phyloP scores from a whole-genome alignment of 1,140 invertebrate species.

The Drosophila nebulosa region DNA sequence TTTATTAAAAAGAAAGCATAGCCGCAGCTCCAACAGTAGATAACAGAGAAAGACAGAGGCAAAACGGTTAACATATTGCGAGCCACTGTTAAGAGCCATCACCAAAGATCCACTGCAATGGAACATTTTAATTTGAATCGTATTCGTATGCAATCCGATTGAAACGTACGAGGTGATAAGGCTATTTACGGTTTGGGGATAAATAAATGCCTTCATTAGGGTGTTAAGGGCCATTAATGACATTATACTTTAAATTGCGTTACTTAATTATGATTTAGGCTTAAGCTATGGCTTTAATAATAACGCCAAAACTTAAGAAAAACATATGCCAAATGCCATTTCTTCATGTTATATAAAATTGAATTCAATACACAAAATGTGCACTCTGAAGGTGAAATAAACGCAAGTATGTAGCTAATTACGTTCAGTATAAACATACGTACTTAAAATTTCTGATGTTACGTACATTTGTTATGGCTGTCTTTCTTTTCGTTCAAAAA shows the following conservation, averaged over 20 bases:
- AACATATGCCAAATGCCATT: background rate
- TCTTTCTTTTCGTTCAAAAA: conserved; percentile 25
- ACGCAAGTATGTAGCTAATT: conserved; percentile 32
- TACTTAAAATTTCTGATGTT: conserved; percentile 34
- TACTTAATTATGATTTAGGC: background rate
- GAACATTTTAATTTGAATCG: conserved; percentile 46
- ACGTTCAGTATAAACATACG: conserved; percentile 23
- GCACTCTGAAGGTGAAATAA: background rate
- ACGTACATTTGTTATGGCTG: conserved; percentile 22
- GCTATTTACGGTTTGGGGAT: conserved; percentile 1
- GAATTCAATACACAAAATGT: conserved; percentile 40
- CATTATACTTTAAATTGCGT: background rate
- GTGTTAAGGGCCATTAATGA: background rate
- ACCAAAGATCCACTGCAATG: conserved; percentile 31
- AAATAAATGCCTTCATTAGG: background rate
- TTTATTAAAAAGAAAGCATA: conserved; percentile 80
- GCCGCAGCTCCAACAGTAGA: conserved; percentile 5
- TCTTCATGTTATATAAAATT: background rate
- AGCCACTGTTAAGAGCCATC: conserved; percentile 5
- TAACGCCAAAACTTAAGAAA: background rate
- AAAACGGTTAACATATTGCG: conserved; percentile 38
- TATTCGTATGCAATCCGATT: conserved; percentile 23
- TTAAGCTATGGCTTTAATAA: background rate
- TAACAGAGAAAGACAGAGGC: conserved; percentile 27
- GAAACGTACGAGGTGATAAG: conserved; percentile 13